phyloP scores from a whole-genome alignment of 2,797 vertebrate species.

The Clarias fuscus region DNA sequence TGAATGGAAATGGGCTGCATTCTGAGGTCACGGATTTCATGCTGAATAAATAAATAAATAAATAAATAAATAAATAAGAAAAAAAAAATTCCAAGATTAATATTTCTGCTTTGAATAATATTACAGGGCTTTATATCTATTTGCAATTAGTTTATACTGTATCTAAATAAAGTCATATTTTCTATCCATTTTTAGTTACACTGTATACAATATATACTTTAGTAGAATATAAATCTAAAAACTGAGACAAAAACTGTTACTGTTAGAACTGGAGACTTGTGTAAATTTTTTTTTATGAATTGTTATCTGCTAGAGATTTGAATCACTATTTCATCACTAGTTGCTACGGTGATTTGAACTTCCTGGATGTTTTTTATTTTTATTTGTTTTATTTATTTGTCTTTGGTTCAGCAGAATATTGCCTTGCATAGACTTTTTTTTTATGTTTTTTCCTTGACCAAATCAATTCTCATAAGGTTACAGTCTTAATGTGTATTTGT shows the following conservation, averaged over 20 bases:
- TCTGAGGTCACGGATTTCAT: slow-evolving; percentile 56
- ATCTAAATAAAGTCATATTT: background rate
- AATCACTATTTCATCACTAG: background rate
- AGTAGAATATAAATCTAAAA: background rate
- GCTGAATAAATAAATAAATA: background rate
- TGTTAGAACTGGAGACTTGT: background rate
- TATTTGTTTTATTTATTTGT: background rate
- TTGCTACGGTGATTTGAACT: background rate
- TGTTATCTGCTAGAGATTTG: background rate
- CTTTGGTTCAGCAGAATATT: background rate
- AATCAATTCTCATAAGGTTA: slow-evolving; percentile 88
- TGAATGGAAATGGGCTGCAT: slow-evolving; percentile 60
- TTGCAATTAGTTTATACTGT: too few species aligned
- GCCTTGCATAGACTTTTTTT: background rate
- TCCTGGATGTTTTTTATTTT: background rate
- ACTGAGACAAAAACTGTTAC: background rate
- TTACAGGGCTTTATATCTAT: too few species aligned
- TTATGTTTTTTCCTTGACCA: slow-evolving; percentile 77
- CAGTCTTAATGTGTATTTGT: slow-evolving; percentile 11
- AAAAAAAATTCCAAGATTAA: background rate
- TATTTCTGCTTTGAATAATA: background rate
- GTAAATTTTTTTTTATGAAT: background rate
- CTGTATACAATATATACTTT: too few species aligned
- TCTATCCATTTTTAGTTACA: background rate
- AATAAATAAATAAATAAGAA: background rate